Evolutionary conservation across 2,888 invertebrate genomes (phyloP), one percentile per base, ranked within the genome.

Genomic region (Drosophila mimetica): DNA sequence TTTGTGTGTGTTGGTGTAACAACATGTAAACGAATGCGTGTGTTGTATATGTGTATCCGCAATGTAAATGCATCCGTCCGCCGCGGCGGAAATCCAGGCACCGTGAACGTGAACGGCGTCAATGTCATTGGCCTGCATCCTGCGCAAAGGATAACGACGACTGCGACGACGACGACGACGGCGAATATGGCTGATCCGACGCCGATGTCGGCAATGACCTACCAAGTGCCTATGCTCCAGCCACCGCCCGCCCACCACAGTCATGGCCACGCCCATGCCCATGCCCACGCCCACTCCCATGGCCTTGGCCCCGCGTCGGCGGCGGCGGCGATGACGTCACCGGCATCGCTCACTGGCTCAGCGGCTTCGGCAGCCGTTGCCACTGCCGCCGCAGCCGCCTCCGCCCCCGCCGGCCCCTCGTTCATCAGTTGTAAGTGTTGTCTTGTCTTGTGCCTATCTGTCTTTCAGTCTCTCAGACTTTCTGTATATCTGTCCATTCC

Each of bases 41-140:
- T 69, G 61, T 44, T 72, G 53, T 71, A 53, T 50, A 53, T 71
- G 48, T 71, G 37, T 60, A 50, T 70, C 42, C 72, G 34, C 25
- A 61, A 52, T 70, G 58, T 59, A 42, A 51, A 39, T 63, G 34
- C 59, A 57, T 77, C 34, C 66, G 44, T 66, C 58, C 75, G 61
- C 44, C 30, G 42, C 22, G 55, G 36, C 36, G 54, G 55, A n/a
- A 57, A 36, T 14, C 6, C 93, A 95, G 95, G 95, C 82, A 93
- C 93, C 86, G 94, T 94, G 41, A 95, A 95, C 84, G 94, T 94
- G 41, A 95, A 95, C 89, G 95, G 95, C 48, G 94, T 95, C 92
- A 95, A 95, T 91, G 94, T 95, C 92, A 95, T 94, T 82, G 93
- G 93, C 75, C 90, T 93, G 84, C 93, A 93, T 41, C 69, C 72